These are phyloP conservation scores for Grantiella picta DNA, from an alignment of 2,113 vertebrate genomes.

Conservation along the genomic window DNA sequence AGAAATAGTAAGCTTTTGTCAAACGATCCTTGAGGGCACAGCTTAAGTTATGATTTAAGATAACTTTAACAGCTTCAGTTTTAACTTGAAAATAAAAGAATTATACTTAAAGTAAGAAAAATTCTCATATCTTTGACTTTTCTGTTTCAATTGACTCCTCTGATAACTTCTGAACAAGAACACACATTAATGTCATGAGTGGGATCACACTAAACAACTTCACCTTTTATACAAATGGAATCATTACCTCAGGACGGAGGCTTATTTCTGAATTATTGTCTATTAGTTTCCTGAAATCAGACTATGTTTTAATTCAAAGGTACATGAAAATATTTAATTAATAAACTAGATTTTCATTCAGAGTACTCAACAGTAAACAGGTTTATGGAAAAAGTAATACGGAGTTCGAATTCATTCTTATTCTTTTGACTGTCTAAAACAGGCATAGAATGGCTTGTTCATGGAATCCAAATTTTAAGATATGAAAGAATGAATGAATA, in stretches of 20 bases:
- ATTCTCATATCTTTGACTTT: neutral
- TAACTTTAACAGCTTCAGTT: neutral
- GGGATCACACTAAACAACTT: neutral
- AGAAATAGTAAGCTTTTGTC: neutral
- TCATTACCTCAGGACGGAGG: neutral
- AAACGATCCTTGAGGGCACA: neutral
- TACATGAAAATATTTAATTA: neutral
- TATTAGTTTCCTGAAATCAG: neutral
- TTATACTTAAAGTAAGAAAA: neutral
- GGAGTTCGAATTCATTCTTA: neutral
- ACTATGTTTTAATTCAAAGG: neutral
- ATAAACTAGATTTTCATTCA: neutral
- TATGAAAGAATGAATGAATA: neutral
- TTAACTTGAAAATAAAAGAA: neutral
- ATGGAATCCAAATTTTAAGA: neutral
- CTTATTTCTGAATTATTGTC: neutral
- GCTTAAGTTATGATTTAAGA: neutral
- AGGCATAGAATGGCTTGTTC: neutral
- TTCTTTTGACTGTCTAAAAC: neutral
- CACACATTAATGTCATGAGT: neutral
- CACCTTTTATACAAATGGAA: neutral
- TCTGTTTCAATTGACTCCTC: neutral
- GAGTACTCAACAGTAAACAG: neutral
- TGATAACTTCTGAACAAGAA: neutral
- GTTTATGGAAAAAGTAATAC: neutral